Base-by-base conservation (phyloP, 2,113 vertebrate genomes). In the Gulo gulo region DNA sequence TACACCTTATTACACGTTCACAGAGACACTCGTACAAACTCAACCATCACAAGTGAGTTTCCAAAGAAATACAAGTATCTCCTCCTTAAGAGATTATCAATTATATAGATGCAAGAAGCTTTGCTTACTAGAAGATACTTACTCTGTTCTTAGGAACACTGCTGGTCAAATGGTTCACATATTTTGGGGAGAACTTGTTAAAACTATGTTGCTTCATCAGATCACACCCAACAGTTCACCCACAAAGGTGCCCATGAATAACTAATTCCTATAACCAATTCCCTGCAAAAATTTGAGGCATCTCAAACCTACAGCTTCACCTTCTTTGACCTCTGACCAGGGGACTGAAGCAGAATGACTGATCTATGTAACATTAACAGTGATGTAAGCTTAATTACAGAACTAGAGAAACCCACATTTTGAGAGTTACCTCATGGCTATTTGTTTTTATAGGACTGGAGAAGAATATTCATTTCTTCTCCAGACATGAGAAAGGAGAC, bases 401-500 rank as follows among this genome's bases (percentile, higher is more conserved):
- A 93, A 93, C 8, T n/a, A 59, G 88, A 94, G 39, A 61, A 92
- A 92, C 42, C 23, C 90, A 91, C 21, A 45, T 67, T 73, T 50
- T 88, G 81, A 82, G 55, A 91, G 23, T 74, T 63, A 78, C 76
- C 39, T 69, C 87, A 59, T 26, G 6, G 29, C 36, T 84, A 81
- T 79, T 97, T 95, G 94, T 97, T 95, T 96, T 96, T 84, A 74
- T 83, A 76, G 50, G 85, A 36, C 29, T 45, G 42, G 13, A 1
- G 12, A 71, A 67, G 71, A 42, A 4, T 36, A 63, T 20, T 18
- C 91, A 91, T 57, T 15, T 34, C 31, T 95, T 52, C 52, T 91
- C 61, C n/a, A 76, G 36, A 57, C 45, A 65, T 23, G 23, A 16
- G 7, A 91, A 52, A 92, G 67, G n/a, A 96, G 97, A 97, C 13